Conservation (phyloP, 2,797 vertebrate species). For the Spheniscus humboldti region DNA sequence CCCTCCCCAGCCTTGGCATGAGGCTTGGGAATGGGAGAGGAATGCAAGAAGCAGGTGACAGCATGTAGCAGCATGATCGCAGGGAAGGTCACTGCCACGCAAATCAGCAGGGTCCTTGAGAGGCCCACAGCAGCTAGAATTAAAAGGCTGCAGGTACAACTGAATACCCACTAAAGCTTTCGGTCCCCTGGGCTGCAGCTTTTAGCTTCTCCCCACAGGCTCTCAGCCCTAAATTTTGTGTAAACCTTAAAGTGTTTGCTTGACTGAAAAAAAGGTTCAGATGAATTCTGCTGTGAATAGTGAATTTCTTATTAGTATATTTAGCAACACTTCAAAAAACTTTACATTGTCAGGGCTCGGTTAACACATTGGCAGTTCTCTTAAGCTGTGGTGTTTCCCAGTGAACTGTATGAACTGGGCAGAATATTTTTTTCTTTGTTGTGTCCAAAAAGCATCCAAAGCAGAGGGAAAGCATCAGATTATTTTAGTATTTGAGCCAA, state of each 20-base stretch:
- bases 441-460: background rate
- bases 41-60: background rate
- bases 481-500: background rate
- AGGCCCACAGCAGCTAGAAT: background rate
- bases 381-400: background rate
- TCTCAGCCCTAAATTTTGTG: background rate
- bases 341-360: background rate
- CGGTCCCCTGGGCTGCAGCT: background rate
- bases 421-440: background rate
- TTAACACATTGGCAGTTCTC: background rate
- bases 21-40: background rate
- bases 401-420: background rate
- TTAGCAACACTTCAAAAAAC: background rate
- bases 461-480: background rate
- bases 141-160: background rate
- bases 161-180: background rate
- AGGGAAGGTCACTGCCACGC: rapidly evolving
- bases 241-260: background rate
- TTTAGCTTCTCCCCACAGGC: background rate
- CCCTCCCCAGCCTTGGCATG: background rate
- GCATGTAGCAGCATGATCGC: rapidly evolving
- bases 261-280: background rate
- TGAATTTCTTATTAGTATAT: background rate
- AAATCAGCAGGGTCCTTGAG: background rate
- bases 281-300: background rate